Evolutionary conservation across 2,113 vertebrate genomes (phyloP).

Genomic region (Rhipidura dahli): DNA sequence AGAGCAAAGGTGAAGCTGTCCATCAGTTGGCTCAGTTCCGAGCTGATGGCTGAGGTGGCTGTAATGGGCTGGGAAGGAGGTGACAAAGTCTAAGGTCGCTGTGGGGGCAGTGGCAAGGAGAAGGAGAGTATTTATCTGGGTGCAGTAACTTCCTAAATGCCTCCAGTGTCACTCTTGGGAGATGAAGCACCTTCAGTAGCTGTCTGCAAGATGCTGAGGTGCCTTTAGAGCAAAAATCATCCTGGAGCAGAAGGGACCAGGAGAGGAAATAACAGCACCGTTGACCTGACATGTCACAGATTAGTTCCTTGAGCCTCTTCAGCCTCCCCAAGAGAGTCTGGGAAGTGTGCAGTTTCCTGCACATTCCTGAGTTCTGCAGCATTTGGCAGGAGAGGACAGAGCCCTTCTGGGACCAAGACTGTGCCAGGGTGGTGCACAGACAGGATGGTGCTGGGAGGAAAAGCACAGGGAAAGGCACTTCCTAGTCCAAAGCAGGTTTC

Average conservation of each 20-base stretch:
- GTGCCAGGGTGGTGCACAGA: not conserved
- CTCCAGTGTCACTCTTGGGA: not conserved
- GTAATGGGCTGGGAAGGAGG: not conserved
- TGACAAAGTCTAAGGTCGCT: rapidly evolving
- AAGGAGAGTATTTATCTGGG: not conserved
- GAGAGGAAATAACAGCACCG: not conserved
- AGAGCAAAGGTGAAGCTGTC: not conserved
- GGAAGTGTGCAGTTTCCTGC: not conserved
- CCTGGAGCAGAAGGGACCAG: not conserved
- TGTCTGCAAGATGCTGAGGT: not conserved
- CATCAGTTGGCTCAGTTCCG: not conserved
- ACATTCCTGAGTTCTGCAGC: not conserved
- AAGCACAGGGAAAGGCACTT: not conserved
- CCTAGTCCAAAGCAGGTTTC: not conserved
- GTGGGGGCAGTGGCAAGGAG: not conserved
- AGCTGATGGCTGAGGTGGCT: not conserved
- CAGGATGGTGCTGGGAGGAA: not conserved
- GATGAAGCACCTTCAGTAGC: not conserved
- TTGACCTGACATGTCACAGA: not conserved
- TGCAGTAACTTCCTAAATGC: not conserved
- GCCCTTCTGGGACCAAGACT: not conserved
- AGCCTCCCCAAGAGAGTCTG: not conserved
- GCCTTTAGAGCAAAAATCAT: not conserved
- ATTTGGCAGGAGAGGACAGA: not conserved
- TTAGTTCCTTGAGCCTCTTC: not conserved